These are phyloP conservation scores for Euplexia lucipara DNA, from an alignment of 2,888 invertebrate genomes.

Conservation along the genomic window DNA sequence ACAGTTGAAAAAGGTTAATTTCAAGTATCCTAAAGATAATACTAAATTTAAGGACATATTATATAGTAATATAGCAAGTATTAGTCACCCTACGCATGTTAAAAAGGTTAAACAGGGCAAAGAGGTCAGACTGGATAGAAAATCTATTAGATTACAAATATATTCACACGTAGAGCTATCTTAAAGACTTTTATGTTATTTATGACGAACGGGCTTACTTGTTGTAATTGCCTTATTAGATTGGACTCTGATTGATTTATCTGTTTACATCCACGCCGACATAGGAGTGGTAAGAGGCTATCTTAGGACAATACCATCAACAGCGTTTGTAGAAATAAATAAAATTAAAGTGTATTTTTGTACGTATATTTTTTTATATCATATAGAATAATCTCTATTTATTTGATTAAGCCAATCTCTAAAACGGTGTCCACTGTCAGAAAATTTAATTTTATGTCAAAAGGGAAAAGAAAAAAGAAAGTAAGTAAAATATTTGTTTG, in stretches of 20 bases:
- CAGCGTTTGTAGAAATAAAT: neutral
- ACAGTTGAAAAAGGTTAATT: too few species aligned
- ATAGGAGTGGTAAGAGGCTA: conserved; percentile 4
- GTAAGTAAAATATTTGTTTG: too few species aligned
- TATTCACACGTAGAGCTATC: conserved; percentile 36
- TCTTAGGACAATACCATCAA: conserved; percentile 5
- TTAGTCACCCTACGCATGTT: conserved; percentile 15
- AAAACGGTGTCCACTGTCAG: too few species aligned
- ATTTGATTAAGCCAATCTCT: too few species aligned
- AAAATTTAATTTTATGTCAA: too few species aligned
- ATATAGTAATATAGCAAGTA: neutral
- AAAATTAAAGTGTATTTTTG: too few species aligned
- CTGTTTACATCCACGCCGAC: conserved; percentile 15
- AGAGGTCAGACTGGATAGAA: conserved; percentile 26
- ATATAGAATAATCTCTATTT: too few species aligned
- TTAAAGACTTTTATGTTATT: conserved; percentile 37
- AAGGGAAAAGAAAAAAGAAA: too few species aligned
- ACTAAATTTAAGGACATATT: neutral
- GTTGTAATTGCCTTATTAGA: conserved; percentile 44
- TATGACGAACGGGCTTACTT: conserved; percentile 46
- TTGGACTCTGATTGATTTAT: conserved; percentile 38
- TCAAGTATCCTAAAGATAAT: neutral
- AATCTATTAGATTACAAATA: conserved; percentile 40
- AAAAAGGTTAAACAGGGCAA: conserved; percentile 26
- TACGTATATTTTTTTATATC: too few species aligned